phyloP scores from a whole-genome alignment of 2,797 vertebrate species.

The Gorsachius magnificus region DNA sequence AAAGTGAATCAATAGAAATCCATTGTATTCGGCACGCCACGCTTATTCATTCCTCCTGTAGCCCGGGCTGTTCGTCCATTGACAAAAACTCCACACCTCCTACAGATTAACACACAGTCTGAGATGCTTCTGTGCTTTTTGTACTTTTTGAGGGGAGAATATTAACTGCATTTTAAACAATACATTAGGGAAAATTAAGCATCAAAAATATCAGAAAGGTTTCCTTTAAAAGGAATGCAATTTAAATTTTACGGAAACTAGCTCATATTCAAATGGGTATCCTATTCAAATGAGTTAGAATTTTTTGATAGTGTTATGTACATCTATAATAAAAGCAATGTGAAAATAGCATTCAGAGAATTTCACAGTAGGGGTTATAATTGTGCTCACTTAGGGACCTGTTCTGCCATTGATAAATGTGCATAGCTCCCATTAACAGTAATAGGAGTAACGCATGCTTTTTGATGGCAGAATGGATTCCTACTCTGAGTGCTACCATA shows the following conservation, averaged over 20 bases:
- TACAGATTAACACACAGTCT: neutral
- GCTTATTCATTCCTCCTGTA: neutral
- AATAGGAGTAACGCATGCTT: conserved; percentile 53
- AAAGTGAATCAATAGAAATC: neutral
- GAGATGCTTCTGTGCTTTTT: neutral
- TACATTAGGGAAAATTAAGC: conserved; percentile 12
- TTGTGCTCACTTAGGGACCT: conserved; percentile 69
- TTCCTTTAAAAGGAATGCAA: conserved; percentile 1
- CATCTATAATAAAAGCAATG: conserved; percentile 63
- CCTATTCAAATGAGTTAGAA: conserved; percentile 33
- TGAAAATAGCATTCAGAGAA: conserved; percentile 56
- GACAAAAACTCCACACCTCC: neutral
- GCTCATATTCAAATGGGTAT: conserved; percentile 44
- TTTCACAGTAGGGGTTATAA: conserved; percentile 69
- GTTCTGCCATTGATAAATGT: conserved; percentile 59
- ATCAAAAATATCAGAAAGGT: neutral
- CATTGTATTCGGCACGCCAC: neutral
- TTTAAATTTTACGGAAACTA: conserved; percentile 19
- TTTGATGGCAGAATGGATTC: conserved; percentile 67
- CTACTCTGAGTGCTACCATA: conserved; percentile 58
- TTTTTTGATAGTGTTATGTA: conserved; percentile 54
- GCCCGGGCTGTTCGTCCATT: neutral
- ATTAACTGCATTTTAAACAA: conserved; percentile 34
- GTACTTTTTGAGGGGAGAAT: neutral
- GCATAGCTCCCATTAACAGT: conserved; percentile 68